Evolutionary conservation across 2,113 vertebrate genomes (phyloP).

Genomic region (Nipponia nippon): DNA sequence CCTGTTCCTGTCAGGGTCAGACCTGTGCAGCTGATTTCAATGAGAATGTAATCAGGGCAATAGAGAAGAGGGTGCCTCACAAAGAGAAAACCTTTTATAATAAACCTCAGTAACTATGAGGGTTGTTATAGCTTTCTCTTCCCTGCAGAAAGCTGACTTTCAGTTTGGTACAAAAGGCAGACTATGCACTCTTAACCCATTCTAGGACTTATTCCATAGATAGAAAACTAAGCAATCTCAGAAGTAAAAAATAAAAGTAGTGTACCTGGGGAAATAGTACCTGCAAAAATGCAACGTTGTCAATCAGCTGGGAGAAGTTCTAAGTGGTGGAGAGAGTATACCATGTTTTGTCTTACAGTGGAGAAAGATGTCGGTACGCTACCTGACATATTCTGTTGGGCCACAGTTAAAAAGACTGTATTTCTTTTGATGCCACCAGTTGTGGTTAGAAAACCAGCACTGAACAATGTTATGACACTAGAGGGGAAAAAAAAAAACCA

Average conservation of each 20-base stretch:
- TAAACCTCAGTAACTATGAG: neutral
- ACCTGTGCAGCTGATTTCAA: neutral
- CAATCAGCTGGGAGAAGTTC: neutral
- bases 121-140: neutral
- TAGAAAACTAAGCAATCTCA: neutral
- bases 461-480: neutral
- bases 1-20: neutral
- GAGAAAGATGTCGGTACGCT: neutral
- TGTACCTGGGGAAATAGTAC: neutral
- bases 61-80: neutral
- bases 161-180: neutral
- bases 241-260: neutral
- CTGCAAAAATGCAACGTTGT: neutral
- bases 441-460: neutral
- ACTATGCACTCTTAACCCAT: neutral
- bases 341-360: neutral
- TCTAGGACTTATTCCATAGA: neutral
- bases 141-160: neutral
- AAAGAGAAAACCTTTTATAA: neutral
- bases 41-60: neutral
- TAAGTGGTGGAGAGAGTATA: neutral
- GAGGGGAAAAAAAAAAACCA: neutral
- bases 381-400: neutral
- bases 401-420: neutral
- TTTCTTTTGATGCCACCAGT: neutral